Conservation (phyloP, 2,113 vertebrate genomes). For the Lamprotornis superbus region DNA sequence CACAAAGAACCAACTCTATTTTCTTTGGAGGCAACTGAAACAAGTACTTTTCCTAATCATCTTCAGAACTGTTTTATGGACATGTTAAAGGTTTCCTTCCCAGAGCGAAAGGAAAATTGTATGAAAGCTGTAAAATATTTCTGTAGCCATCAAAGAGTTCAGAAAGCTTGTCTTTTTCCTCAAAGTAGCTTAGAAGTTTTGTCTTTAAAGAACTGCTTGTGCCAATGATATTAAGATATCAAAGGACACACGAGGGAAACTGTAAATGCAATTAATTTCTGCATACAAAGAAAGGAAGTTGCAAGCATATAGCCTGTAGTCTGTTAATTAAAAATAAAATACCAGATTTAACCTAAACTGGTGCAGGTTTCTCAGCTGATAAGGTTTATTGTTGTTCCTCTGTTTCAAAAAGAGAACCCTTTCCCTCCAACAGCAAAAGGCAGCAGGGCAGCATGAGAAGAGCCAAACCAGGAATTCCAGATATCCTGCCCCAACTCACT, state of each 20-base stretch:
- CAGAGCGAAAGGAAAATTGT: neutral
- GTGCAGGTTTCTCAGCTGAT: neutral
- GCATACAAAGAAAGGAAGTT: constrained; percentile 56
- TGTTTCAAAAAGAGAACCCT: neutral
- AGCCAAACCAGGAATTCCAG: neutral
- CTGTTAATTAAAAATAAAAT: constrained; percentile 16
- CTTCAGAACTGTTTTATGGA: constrained; percentile 34
- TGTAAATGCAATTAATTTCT: constrained; percentile 39
- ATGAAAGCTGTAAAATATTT: constrained; percentile 48
- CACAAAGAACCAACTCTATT: constrained; percentile 57
- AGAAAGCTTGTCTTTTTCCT: constrained; percentile 19
- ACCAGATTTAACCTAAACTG: neutral
- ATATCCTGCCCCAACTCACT: neutral
- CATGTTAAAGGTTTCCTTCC: constrained; percentile 49
- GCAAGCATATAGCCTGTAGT: neutral
- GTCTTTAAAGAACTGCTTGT: constrained; percentile 40
- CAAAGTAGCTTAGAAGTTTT: constrained; percentile 60
- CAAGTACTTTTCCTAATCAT: constrained; percentile 44
- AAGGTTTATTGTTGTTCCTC: neutral
- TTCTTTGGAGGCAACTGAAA: constrained; percentile 66
- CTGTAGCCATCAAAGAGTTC: constrained; percentile 55
- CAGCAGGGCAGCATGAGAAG: neutral
- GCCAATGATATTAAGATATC: constrained; percentile 10
- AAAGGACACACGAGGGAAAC: constrained; percentile 38
- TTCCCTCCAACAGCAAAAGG: neutral